Base-by-base conservation (phyloP, 1,140 invertebrate species). In the Oreohelix idahoensis region DNA sequence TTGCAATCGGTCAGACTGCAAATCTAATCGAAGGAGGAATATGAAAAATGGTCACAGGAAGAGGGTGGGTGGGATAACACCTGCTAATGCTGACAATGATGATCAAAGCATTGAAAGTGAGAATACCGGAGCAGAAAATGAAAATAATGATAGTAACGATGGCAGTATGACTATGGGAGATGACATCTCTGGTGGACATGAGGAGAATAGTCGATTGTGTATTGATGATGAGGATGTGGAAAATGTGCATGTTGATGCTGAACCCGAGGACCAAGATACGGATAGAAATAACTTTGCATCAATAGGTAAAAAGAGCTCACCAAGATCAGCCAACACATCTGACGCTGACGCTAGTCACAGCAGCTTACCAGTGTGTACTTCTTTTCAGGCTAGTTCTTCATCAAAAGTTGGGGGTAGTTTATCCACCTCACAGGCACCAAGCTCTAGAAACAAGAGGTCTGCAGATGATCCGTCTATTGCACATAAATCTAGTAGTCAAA, bases 1-100 rank as follows among this genome's bases (percentile, higher is more conserved):
- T 35, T 82, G 80, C 71, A 82, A 82, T 75, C 42, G 80, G 35
- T 82, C 80, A 63, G 80, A 82, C 36, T 82, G 70, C 17, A 82
- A 51, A 58, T 36, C 80, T 11, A 82, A 82, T 36, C 69, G 80
- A 1, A 51, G 80, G 10, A 35, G 80, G 36, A 82, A 82, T 63
- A 82, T 74, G 69, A 82, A 82, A 75, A 82, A 82, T 35, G 80
- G 80, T 8, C 29, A 73, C 17, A 66, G 45, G 5, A 36, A 82
- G 38, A n/a, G n/a, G n/a, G 20, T 23, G 15, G 32, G 32, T 26
- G 38, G 58, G 36, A 53, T 32, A 23, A 66, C 8, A 66, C 63
- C n/a, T 32, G n/a, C 1, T 29, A 5, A 66, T 2, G 17, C n/a
- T 66, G 63, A 35, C n/a, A 66, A 17, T 66, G 63, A 66, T 2